Evolutionary conservation across 2,797 vertebrate species (phyloP), one percentile per base, ranked within the genome.

Genomic region (Poecilia gillii): DNA sequence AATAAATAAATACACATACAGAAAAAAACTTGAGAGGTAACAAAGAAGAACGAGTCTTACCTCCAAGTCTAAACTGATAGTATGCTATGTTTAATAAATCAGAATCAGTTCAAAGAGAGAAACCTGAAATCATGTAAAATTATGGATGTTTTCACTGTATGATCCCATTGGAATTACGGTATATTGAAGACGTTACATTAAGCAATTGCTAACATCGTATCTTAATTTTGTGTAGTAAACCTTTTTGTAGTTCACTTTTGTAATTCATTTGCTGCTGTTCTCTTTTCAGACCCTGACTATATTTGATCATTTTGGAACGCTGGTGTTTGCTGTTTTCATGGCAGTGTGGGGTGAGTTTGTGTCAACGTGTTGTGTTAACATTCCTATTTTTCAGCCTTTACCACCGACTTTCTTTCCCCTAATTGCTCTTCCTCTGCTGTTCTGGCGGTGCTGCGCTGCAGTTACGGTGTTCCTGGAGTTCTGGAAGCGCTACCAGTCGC

Each of bases 291-390:
- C 96, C 94, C 96, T 99, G 71, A 97, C 96, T 86, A 95, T 99
- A 93, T 99, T 99, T 95, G 98, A 99, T 93, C 98, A 97, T 92
- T 99, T 94, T 95, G 97, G 97, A 86, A 99, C 98, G 0, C 90
- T 99, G 85, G 93, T 98, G 74, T 99, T 99, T 94, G 98, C 98
- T 25, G 96, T 98, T 77, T 99, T 99, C 91, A 99, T 99, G 98
- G 96, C 97, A 80, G 90, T 99, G 85, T 99, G 98, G 98, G 97
- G 98, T 99, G 94, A 97, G 98, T 84, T 81, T 76, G 3, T 1
- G 23, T 33, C 18, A 9, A 20, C 13, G 14, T 11, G 25, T 25
- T 59, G 7, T 49, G 2, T 8, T 20, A 53, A 43, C 14, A 53
- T 0, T 57, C 23, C 64, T 45, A 28, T 39, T 4, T 18, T 46